Evolutionary conservation across 2,888 invertebrate species (phyloP).

Genomic region (Pseudoips prasinana): DNA sequence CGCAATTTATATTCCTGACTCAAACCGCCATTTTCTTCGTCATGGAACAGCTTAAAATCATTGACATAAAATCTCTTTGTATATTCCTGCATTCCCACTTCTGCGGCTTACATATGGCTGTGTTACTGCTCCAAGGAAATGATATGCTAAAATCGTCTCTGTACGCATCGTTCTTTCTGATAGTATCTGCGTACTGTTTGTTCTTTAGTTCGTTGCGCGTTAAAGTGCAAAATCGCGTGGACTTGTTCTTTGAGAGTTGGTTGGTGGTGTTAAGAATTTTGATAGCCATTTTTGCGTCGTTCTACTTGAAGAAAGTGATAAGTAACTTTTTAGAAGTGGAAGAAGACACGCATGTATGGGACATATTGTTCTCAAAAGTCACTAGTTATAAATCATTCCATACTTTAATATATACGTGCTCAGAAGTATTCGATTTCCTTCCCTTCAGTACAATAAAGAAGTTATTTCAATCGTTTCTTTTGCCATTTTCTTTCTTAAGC

Average conservation of each 20-base stretch:
- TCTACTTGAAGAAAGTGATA: constrained; percentile 67
- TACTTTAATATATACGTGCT: constrained; percentile 89
- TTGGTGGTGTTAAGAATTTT: constrained; percentile 47
- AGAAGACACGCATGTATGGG: constrained; percentile 86
- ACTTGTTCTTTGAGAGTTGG: constrained; percentile 53
- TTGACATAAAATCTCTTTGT: constrained; percentile 63
- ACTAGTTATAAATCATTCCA: constrained; percentile 87
- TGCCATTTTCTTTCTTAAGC: constrained; percentile 80
- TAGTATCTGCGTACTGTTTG: constrained; percentile 57
- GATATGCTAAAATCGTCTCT: constrained; percentile 75
- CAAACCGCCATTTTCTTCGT: constrained; percentile 88
- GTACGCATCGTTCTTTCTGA: constrained; percentile 69
- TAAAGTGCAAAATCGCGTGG: constrained; percentile 50
- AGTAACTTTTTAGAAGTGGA: constrained; percentile 56
- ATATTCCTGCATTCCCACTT: constrained; percentile 67
- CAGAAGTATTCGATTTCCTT: constrained; percentile 88
- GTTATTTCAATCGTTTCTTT: constrained; percentile 77
- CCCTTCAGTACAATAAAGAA: constrained; percentile 76
- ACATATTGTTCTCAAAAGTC: constrained; percentile 87
- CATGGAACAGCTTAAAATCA: constrained; percentile 83
- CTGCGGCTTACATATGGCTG: constrained; percentile 64
- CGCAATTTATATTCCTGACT: constrained; percentile 90
- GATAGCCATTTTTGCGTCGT: constrained; percentile 40
- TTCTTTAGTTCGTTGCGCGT: constrained; percentile 58
- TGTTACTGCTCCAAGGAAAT: constrained; percentile 66